Evolutionary conservation across 2,888 invertebrate species (phyloP).

Genomic region (Drosophila meridiana): DNA sequence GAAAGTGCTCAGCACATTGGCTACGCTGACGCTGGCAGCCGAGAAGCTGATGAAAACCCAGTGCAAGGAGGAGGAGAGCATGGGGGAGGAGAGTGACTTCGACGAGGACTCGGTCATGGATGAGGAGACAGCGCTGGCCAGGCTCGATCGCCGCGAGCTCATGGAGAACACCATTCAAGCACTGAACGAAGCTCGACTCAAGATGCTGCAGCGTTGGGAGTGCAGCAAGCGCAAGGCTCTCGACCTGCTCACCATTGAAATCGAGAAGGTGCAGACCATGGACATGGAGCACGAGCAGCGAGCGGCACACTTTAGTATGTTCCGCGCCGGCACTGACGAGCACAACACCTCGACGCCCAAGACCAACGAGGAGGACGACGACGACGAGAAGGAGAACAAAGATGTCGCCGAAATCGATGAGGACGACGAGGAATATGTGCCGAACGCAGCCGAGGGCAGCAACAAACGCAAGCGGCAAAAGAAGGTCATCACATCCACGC

Average conservation of each 20-base stretch:
- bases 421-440: slow-evolving; percentile 67
- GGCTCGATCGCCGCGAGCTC: slow-evolving; percentile 36
- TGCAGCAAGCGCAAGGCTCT: slow-evolving; percentile 60
- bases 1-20: slow-evolving; percentile 46
- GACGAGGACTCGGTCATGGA: slow-evolving; percentile 28
- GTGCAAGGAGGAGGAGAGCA: slow-evolving; percentile 7
- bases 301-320: slow-evolving; percentile 34
- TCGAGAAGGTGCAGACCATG: slow-evolving; percentile 61
- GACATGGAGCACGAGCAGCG: slow-evolving; percentile 41
- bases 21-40: slow-evolving; percentile 60
- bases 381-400: slow-evolving; percentile 27
- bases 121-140: slow-evolving; percentile 27
- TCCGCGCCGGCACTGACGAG: slow-evolving; percentile 50
- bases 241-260: slow-evolving; percentile 54
- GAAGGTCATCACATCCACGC: slow-evolving; percentile 56
- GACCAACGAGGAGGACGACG: slow-evolving; percentile 53
- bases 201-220: slow-evolving; percentile 65
- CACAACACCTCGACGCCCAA: slow-evolving; percentile 62
- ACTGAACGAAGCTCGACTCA: slow-evolving; percentile 50
- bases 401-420: slow-evolving; percentile 22
- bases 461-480: slow-evolving; percentile 50
- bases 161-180: slow-evolving; percentile 46
- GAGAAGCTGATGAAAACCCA: slow-evolving; percentile 48
- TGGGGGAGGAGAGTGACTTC: not conserved
- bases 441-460: slow-evolving; percentile 2